These are phyloP conservation scores for Takifugu rubripes DNA, from an alignment of 2,797 vertebrate species.

Conservation along the genomic window DNA sequence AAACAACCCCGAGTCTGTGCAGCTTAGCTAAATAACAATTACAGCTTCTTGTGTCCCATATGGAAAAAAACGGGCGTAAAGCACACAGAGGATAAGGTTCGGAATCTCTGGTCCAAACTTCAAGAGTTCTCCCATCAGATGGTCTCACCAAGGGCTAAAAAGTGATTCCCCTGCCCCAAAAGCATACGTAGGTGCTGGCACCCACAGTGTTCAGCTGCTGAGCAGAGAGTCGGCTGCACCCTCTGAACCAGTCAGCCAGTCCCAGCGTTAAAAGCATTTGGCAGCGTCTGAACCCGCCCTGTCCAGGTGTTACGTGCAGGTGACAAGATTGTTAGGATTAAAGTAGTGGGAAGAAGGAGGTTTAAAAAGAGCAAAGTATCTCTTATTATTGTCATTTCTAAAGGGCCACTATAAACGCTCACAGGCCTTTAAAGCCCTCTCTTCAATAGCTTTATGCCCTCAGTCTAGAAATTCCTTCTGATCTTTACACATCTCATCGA, in stretches of 20 bases:
- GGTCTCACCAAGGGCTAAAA: constrained; percentile 48
- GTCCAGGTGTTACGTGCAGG: constrained; percentile 16
- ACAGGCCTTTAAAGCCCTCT: constrained; percentile 18
- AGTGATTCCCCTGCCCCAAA: constrained; percentile 51
- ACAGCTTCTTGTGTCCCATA: constrained; percentile 29
- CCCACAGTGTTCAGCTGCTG: constrained; percentile 57
- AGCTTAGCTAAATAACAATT: constrained; percentile 40
- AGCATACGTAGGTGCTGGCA: constrained; percentile 45
- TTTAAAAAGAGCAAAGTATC: too few relatives aligned
- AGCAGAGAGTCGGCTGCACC: constrained; percentile 51
- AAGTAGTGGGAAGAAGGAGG: too few relatives aligned
- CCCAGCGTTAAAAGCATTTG: constrained; percentile 42
- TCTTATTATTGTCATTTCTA: too few relatives aligned
- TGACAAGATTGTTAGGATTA: too few relatives aligned
- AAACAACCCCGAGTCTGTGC: not conserved
- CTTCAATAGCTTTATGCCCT: not conserved
- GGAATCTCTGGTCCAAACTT: constrained; percentile 45
- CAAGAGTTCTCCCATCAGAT: constrained; percentile 46
- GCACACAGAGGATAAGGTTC: constrained; percentile 29
- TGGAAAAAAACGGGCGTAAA: constrained; percentile 30
- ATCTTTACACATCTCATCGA: constrained; percentile 40
- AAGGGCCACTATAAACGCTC: constrained; percentile 14
- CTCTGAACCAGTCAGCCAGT: constrained; percentile 42
- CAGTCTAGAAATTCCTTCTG: constrained; percentile 21
- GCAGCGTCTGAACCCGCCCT: constrained; percentile 44